phyloP scores from a whole-genome alignment of 2,113 vertebrate genomes.

The Pitta sordida region DNA sequence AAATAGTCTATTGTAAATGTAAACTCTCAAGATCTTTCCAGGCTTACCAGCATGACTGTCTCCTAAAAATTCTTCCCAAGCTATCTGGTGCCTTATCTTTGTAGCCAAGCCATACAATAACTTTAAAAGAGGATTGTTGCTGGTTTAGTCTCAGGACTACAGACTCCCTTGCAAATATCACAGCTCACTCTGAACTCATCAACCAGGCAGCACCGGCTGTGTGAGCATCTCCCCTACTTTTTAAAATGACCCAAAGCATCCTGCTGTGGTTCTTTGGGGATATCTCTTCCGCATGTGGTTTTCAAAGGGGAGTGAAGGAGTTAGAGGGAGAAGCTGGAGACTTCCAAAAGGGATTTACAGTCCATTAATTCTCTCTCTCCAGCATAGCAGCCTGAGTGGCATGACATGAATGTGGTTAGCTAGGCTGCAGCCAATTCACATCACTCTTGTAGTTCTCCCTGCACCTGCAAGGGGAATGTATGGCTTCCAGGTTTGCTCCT shows the following conservation, averaged over 20 bases:
- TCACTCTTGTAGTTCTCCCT: background rate
- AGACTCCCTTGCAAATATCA: background rate
- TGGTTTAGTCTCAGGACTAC: background rate
- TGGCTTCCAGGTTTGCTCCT: background rate
- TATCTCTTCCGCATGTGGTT: background rate
- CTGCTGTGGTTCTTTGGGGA: background rate
- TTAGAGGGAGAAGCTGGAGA: background rate
- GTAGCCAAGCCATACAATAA: slow-evolving; percentile 53
- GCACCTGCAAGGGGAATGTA: background rate
- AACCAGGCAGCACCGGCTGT: slow-evolving; percentile 22
- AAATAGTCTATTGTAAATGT: slow-evolving; percentile 35
- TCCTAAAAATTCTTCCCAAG: slow-evolving; percentile 68
- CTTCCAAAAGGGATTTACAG: slow-evolving; percentile 49
- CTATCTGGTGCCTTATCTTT: slow-evolving; percentile 65
- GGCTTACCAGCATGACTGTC: slow-evolving; percentile 30
- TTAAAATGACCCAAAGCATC: background rate
- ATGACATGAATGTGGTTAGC: slow-evolving; percentile 8
- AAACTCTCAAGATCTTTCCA: slow-evolving; percentile 47
- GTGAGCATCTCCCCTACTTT: background rate
- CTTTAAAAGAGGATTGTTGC: slow-evolving; percentile 49
- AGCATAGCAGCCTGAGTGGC: background rate
- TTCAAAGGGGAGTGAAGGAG: background rate
- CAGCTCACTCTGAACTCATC: background rate
- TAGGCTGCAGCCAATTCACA: slow-evolving; percentile 15
- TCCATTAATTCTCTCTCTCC: slow-evolving; percentile 26